Evolutionary conservation across 1,140 invertebrate species (phyloP).

Genomic region (Capitella teleta): DNA sequence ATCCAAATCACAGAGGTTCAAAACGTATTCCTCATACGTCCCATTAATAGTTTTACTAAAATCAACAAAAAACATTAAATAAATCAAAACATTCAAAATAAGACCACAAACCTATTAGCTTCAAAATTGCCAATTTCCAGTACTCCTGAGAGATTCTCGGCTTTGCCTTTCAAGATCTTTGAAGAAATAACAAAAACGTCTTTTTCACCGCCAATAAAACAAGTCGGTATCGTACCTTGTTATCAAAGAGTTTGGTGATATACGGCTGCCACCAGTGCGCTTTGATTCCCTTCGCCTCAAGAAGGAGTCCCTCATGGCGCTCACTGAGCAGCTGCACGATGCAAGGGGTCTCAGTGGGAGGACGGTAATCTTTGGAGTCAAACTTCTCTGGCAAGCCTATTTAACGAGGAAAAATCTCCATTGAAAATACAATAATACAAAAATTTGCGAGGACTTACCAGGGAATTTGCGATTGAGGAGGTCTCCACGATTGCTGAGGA

Average conservation of each 20-base stretch:
- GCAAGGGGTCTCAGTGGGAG: slow-evolving; percentile 59
- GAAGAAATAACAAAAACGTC: too few species aligned
- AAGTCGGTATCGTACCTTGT: slow-evolving; percentile 57
- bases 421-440: neutral
- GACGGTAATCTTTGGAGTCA: slow-evolving; percentile 53
- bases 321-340: slow-evolving; percentile 75
- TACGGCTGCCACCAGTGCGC: slow-evolving; percentile 74
- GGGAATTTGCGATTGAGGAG: slow-evolving; percentile 72
- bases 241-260: slow-evolving; percentile 67
- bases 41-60: slow-evolving; percentile 72
- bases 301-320: slow-evolving; percentile 61
- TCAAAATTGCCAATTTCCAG: slow-evolving; percentile 42
- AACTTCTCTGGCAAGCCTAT: slow-evolving; percentile 54
- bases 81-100: neutral
- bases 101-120: slow-evolving; percentile 33
- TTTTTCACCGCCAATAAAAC: too few species aligned
- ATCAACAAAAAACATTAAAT: slow-evolving; percentile 10
- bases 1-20: slow-evolving; percentile 88
- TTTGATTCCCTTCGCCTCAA: slow-evolving; percentile 82
- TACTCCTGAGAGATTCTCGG: slow-evolving; percentile 31
- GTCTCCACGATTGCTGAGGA: slow-evolving; percentile 67
- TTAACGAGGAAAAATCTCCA: slow-evolving; percentile 12
- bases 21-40: slow-evolving; percentile 79
- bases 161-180: slow-evolving; percentile 39
- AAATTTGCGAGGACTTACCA: slow-evolving; percentile 46